phyloP scores from a whole-genome alignment of 2,888 invertebrate species.

The Macaria notata region DNA sequence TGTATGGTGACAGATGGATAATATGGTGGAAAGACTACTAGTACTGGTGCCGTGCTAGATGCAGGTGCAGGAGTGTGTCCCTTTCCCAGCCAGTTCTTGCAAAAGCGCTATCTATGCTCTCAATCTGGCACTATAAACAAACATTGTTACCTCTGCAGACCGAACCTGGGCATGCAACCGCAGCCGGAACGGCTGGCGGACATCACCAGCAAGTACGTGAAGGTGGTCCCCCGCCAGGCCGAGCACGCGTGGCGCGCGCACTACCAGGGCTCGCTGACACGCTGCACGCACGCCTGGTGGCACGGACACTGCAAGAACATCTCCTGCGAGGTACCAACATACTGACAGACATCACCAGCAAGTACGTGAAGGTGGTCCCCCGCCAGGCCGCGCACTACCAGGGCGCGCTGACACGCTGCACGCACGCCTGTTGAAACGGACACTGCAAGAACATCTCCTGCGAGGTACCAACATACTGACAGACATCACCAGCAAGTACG shows the following conservation, averaged over 20 bases:
- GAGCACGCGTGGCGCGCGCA: constrained; percentile 95
- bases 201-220: constrained; percentile 95
- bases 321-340: constrained; percentile 88
- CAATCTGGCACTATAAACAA: no score
- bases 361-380: constrained; percentile 89
- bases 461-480: constrained; percentile 85
- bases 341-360: constrained; percentile 94
- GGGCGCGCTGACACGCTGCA: constrained; percentile 92
- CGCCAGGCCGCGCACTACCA: constrained; percentile 93
- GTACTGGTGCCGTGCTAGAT: no score
- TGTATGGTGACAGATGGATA: no score
- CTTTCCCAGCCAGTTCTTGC: no score
- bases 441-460: constrained; percentile 94
- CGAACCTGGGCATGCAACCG: constrained; percentile 95
- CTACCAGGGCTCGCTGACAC: constrained; percentile 90
- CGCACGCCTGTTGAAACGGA: constrained; percentile 96
- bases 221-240: constrained; percentile 87
- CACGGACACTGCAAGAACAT: constrained; percentile 92
- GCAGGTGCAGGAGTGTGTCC: no score
- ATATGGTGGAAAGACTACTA: no score
- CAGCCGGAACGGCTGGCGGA: constrained; percentile 93
- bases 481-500: constrained; percentile 96
- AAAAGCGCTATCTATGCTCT: no score
- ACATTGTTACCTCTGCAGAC: constrained; percentile 74
- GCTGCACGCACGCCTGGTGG: constrained; percentile 97